Conservation (phyloP, 2,888 invertebrate genomes). For the Drosophila melanosoma region DNA sequence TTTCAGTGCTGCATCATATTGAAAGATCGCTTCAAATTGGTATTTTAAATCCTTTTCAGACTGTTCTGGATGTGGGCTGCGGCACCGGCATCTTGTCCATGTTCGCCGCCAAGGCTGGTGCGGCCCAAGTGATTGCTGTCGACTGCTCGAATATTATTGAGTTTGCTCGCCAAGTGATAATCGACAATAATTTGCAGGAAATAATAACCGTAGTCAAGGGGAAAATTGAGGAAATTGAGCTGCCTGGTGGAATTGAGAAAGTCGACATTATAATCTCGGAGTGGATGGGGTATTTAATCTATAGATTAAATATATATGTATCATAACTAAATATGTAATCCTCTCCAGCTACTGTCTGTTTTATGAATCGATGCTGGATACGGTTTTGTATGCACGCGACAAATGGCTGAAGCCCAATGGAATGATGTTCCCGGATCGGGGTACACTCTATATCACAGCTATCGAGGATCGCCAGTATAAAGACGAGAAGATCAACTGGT, state of each 20-base stretch:
- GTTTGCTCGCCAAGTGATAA: slow-evolving; percentile 97
- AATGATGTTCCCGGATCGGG: slow-evolving; percentile 96
- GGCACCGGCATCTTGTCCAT: slow-evolving; percentile 99
- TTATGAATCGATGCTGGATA: slow-evolving; percentile 99
- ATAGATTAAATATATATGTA: background rate
- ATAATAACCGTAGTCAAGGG: slow-evolving; percentile 94
- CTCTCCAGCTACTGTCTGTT: slow-evolving; percentile 90
- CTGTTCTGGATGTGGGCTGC: slow-evolving; percentile 98
- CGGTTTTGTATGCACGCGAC: slow-evolving; percentile 98
- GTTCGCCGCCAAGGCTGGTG: slow-evolving; percentile 99
- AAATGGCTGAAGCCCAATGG: slow-evolving; percentile 98
- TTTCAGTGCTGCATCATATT: background rate
- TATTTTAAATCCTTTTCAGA: slow-evolving; percentile 82
- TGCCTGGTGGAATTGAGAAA: slow-evolving; percentile 94
- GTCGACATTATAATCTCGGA: slow-evolving; percentile 96
- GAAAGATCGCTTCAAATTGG: background rate
- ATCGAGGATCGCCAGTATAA: slow-evolving; percentile 99
- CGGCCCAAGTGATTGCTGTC: slow-evolving; percentile 96
- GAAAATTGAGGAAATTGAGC: slow-evolving; percentile 96
- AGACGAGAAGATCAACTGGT: slow-evolving; percentile 99
- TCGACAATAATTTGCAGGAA: slow-evolving; percentile 92
- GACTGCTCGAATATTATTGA: slow-evolving; percentile 99
- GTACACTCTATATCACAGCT: slow-evolving; percentile 96
- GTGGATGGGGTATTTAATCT: slow-evolving; percentile 89
- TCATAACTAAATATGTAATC: background rate